phyloP scores from a whole-genome alignment of 2,888 invertebrate species.

The Hirtodrosophila confusa region DNA sequence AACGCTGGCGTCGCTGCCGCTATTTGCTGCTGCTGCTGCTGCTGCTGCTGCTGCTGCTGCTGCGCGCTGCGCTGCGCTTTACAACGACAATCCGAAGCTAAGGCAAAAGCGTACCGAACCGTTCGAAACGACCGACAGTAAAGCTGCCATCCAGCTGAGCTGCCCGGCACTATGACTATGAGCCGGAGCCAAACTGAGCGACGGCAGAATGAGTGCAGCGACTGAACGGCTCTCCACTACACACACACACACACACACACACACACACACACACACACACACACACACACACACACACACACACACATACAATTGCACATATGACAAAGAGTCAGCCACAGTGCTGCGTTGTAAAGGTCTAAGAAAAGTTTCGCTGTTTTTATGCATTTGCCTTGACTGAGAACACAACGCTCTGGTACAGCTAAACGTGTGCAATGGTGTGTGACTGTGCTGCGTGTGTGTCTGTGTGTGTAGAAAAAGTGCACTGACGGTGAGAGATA shows the following conservation, averaged over 20 bases:
- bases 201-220: constrained; percentile 69
- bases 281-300: constrained; percentile 18
- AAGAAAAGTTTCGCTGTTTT: constrained; percentile 63
- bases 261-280: constrained; percentile 18
- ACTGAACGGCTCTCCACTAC: constrained; percentile 52
- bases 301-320: constrained; percentile 12
- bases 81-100: constrained; percentile 72
- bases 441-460: constrained; percentile 6
- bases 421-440: constrained; percentile 9
- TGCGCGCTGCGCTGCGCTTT: constrained; percentile 47
- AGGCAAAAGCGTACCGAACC: constrained; percentile 75
- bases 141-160: constrained; percentile 78
- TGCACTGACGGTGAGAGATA: constrained; percentile 44
- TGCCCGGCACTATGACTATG: constrained; percentile 64
- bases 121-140: constrained; percentile 80
- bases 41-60: constrained; percentile 35
- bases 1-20: constrained; percentile 39
- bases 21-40: constrained; percentile 25
- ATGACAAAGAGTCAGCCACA: constrained; percentile 60
- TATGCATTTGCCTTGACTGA: constrained; percentile 58
- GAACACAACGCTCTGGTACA: constrained; percentile 57
- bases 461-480: constrained; percentile 40
- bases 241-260: constrained; percentile 36
- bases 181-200: constrained; percentile 64
- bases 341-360: constrained; percentile 58